phyloP scores from a whole-genome alignment of 2,888 invertebrate genomes.

The Drosophila bunnanda region DNA sequence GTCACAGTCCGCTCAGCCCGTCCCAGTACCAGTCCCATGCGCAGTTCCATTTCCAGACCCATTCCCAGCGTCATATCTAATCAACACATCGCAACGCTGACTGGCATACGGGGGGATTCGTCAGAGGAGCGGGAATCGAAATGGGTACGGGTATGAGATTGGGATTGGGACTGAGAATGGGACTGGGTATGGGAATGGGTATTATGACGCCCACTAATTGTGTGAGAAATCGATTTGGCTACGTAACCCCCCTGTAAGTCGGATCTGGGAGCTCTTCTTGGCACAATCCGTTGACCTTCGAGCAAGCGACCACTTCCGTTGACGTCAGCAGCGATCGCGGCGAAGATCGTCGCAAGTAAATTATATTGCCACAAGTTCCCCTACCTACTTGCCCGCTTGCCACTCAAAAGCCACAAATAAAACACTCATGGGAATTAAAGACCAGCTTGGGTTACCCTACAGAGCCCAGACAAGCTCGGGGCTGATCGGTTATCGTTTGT shows the following conservation, averaged over 20 bases:
- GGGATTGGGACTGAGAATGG: conserved; percentile 37
- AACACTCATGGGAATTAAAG: conserved; percentile 20
- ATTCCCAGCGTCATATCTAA: conserved; percentile 45
- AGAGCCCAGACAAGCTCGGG: background rate
- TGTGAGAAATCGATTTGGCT: conserved; percentile 69
- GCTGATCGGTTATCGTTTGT: background rate
- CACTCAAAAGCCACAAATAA: conserved; percentile 31
- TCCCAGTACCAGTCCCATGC: conserved; percentile 2
- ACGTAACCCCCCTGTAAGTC: conserved; percentile 12
- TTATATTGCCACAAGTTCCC: conserved; percentile 60
- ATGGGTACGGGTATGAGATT: conserved; percentile 15
- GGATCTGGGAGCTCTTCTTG: conserved; percentile 34
- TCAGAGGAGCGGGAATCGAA: conserved; percentile 4
- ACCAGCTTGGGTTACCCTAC: conserved; percentile 47
- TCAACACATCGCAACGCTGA: conserved; percentile 39
- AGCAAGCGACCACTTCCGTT: conserved; percentile 66
- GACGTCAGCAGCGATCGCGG: conserved; percentile 67
- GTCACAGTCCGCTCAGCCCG: conserved; percentile 49
- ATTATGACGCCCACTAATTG: conserved; percentile 72
- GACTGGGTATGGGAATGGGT: conserved; percentile 41
- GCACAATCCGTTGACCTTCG: conserved; percentile 39
- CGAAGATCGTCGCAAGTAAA: conserved; percentile 74
- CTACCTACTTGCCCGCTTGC: conserved; percentile 13
- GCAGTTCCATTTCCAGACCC: conserved; percentile 12
- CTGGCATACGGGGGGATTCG: conserved; percentile 1